Evolutionary conservation across 2,797 vertebrate genomes (phyloP).

Genomic region (Nasua narica): DNA sequence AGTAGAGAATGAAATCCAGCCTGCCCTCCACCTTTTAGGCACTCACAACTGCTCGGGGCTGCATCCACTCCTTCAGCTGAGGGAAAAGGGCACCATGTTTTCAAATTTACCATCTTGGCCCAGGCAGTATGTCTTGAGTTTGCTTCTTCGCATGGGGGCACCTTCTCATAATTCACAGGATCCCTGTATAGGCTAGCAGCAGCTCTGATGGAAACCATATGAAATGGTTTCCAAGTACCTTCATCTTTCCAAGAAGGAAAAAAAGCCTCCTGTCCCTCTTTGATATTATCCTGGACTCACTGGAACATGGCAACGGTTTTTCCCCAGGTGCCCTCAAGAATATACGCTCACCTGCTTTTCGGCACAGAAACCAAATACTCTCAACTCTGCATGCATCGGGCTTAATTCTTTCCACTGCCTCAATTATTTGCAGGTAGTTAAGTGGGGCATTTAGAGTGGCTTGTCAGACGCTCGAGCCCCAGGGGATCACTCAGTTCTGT

Average conservation of each 20-base stretch:
- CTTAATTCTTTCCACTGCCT: constrained; percentile 32
- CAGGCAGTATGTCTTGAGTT: not conserved
- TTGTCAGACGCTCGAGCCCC: not conserved
- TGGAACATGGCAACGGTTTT: not conserved
- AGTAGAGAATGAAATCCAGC: not conserved
- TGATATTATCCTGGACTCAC: not conserved
- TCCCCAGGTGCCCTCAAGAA: not conserved
- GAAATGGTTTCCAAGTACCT: not conserved
- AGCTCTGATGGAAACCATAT: not conserved
- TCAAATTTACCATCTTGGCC: not conserved
- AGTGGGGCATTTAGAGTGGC: constrained; percentile 8
- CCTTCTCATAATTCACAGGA: not conserved
- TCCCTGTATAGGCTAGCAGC: not conserved
- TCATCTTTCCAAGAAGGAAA: not conserved
- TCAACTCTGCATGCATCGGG: not conserved
- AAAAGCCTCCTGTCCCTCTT: not conserved
- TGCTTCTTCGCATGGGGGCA: not conserved
- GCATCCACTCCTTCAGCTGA: not conserved
- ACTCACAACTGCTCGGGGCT: not conserved
- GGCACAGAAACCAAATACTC: constrained; percentile 12
- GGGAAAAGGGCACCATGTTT: not conserved
- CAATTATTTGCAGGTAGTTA: constrained; percentile 47
- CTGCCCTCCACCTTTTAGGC: not conserved
- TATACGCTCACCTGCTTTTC: not conserved
- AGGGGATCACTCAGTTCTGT: constrained; percentile 24